These are phyloP conservation scores for Pampusana beccarii DNA, from an alignment of 2,113 vertebrate genomes.

Conservation along the genomic window DNA sequence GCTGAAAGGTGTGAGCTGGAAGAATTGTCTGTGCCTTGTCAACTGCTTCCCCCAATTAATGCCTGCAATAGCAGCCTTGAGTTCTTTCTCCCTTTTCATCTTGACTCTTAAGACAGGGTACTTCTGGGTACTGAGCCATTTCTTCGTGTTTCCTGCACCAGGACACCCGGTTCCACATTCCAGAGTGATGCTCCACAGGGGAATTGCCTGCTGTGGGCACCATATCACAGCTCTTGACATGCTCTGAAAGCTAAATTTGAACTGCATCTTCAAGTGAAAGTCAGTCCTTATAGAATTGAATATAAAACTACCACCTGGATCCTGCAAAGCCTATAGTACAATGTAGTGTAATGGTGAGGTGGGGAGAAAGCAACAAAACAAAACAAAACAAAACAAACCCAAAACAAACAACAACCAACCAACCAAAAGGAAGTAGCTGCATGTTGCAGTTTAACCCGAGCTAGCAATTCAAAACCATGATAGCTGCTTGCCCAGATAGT, in stretches of 20 bases:
- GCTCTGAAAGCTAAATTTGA: neutral
- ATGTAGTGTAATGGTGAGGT: neutral
- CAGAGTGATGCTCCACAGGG: neutral
- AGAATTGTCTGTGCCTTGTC: neutral
- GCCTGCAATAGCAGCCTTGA: neutral
- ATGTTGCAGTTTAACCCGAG: too few species aligned
- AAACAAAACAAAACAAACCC: too few species aligned
- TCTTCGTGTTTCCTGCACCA: neutral
- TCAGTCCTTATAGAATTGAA: neutral
- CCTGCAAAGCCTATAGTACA: neutral
- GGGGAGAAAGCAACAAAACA: neutral
- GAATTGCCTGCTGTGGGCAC: neutral
- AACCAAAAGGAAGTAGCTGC: too few species aligned
- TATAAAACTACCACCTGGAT: neutral
- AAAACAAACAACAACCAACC: neutral
- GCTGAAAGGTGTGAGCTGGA: neutral
- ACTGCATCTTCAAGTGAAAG: neutral
- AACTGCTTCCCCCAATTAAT: neutral
- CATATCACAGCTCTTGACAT: neutral
- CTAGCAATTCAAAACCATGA: too few species aligned
- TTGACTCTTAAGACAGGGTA: neutral
- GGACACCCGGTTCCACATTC: neutral
- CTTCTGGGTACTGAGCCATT: neutral
- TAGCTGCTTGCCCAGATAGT: too few species aligned
- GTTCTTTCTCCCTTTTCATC: neutral